Base-by-base conservation (phyloP, 1,140 invertebrate genomes). In the Dreissena rostriformis region DNA sequence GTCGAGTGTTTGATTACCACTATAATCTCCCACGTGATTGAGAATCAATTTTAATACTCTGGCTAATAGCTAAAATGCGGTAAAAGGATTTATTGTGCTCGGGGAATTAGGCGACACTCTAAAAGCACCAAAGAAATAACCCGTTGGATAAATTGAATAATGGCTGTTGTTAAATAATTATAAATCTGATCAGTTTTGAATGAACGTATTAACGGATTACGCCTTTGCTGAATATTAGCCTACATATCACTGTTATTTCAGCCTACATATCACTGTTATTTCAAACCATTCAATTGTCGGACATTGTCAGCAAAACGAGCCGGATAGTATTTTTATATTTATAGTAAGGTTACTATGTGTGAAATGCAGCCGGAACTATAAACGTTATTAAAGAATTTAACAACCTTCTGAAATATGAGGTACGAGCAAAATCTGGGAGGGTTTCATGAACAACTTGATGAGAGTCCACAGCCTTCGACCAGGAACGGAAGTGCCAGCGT, bases 401-500 rank as follows among this genome's bases (percentile, higher is more conserved):
- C 24, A 74, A 12, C n/a, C 15, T 7, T 12, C 12, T 11, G 24
- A 22, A 77, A 17, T 17, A 82, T 82, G 80, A 82, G 72, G 57
- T 75, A 68, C 55, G 72, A 74, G 24, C 26, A 66, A 22, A 19
- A 15, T 19, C 22, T 74, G 51, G 28, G 73, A 17, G 70, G 57
- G 22, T 65, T 75, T 29, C 51, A 8, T 61, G 82, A 84, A 39
- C 57, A 52, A 19, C 26, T 63, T 12, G 51, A n/a, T 22, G 66
- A 70, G 26, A 84, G 66, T 29, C 82, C 82, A 22, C 26, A 68
- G 24, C 72, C 72, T 19, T 52, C 24, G 10, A 53, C 65, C 8
- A 61, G 81, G 11, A 24, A 63, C n/a, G 68, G 82, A 0, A 84
- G 82, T 52, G 73, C 66, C 6, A 71, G 74, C 29, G 22, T 72